Conservation (phyloP, 2,888 invertebrate species). For the Dascillus cervinus region DNA sequence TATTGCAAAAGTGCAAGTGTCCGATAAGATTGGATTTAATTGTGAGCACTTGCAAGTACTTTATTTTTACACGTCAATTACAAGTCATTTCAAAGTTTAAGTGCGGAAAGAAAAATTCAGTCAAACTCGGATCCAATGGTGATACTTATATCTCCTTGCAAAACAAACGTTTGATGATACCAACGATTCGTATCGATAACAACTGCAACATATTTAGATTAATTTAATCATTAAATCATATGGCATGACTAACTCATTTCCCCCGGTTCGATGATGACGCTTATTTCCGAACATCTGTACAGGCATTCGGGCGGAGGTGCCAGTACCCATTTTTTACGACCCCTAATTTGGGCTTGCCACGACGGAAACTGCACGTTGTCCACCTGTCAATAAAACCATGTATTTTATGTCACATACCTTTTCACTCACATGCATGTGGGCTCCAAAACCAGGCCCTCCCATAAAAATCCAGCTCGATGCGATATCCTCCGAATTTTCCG, state of each 20-base stretch:
- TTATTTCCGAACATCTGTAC: constrained; percentile 61
- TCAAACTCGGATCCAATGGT: constrained; percentile 96
- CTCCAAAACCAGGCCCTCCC: constrained; percentile 91
- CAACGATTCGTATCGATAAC: constrained; percentile 91
- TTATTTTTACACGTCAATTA: too few species aligned
- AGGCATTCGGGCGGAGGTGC: constrained; percentile 91
- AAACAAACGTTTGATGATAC: constrained; percentile 88
- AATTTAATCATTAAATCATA: background rate
- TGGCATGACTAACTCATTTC: constrained; percentile 75
- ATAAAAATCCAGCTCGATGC: constrained; percentile 95
- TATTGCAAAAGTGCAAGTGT: too few species aligned
- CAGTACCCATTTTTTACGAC: constrained; percentile 81
- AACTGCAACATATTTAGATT: constrained; percentile 50
- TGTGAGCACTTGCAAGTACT: too few species aligned
- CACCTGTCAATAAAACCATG: constrained; percentile 53
- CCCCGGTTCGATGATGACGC: constrained; percentile 71
- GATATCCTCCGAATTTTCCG: constrained; percentile 76
- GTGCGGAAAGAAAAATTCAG: too few species aligned
- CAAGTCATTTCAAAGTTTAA: background rate
- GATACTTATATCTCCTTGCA: constrained; percentile 84
- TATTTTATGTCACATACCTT: background rate
- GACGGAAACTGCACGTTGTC: constrained; percentile 91
- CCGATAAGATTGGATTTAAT: too few species aligned
- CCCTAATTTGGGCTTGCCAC: constrained; percentile 94
- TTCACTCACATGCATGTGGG: constrained; percentile 83